These are phyloP conservation scores for Pyrochroa serraticornis DNA, from an alignment of 2,888 invertebrate species.

Conservation along the genomic window DNA sequence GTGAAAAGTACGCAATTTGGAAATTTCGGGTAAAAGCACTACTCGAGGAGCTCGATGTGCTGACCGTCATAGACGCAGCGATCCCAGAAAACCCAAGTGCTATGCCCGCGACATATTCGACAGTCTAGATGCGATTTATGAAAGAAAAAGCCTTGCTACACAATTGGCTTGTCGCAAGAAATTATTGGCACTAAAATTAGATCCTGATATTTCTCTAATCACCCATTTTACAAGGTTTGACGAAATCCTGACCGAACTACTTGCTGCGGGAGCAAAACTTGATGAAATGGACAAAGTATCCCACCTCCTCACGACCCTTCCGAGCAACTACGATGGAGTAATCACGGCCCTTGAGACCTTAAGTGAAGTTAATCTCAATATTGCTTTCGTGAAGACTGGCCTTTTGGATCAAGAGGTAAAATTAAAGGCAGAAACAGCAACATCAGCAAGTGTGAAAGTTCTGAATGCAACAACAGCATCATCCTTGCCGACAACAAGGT, in stretches of 20 bases:
- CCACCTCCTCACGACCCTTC: constrained; percentile 49
- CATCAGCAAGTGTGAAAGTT: constrained; percentile 1
- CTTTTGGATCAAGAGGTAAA: constrained; percentile 35
- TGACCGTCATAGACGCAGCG: not conserved
- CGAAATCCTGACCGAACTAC: constrained; percentile 45
- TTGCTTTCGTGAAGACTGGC: constrained; percentile 48
- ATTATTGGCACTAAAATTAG: constrained; percentile 35
- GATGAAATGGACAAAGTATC: constrained; percentile 50
- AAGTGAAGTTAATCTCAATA: constrained; percentile 44
- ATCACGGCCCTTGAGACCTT: constrained; percentile 52
- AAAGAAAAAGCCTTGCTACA: constrained; percentile 35
- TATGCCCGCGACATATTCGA: constrained; percentile 3
- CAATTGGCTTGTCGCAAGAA: constrained; percentile 40
- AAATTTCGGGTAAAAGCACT: constrained; percentile 1
- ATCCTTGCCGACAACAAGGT: too few species aligned
- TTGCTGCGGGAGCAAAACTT: constrained; percentile 47
- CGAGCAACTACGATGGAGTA: constrained; percentile 48
- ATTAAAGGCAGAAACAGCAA: constrained; percentile 16
- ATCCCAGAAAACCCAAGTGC: not conserved
- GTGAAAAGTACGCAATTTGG: constrained; percentile 1
- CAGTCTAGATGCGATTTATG: constrained; percentile 15
- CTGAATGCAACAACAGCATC: not conserved
- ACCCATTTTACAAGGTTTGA: constrained; percentile 49
- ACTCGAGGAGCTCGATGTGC: not conserved
- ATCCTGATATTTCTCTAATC: constrained; percentile 28